Percentiles rank a stretch among this genome's conserved stretches.
Conservation (phyloP, 2,888 invertebrate genomes). For the Ischnura elegans region DNA sequence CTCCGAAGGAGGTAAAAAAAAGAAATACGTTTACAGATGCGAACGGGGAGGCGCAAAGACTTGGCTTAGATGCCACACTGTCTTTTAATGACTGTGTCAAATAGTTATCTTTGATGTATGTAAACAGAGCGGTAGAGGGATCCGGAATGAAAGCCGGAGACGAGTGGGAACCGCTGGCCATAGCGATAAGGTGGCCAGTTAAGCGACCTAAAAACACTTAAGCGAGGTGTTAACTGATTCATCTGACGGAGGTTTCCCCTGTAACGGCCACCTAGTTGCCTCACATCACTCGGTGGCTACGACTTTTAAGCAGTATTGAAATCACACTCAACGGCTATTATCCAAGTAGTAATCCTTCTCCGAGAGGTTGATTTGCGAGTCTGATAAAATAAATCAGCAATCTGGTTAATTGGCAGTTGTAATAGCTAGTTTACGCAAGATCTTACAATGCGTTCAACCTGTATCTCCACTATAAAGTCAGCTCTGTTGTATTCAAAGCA, state of each 20-base stretch:
- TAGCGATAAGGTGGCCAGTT: neutral
- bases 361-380: no score
- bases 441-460: no score
- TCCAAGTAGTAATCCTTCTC: neutral
- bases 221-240: neutral
- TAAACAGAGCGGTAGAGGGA: neutral
- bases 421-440: no score
- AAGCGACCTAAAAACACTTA: neutral
- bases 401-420: no score
- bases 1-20: neutral
- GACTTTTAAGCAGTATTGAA: neutral
- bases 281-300: neutral
- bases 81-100: constrained; percentile 25
- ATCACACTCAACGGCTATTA: neutral
- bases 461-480: no score
- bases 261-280: neutral
- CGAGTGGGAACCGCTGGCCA: neutral
- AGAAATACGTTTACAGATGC: no score
- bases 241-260: neutral
- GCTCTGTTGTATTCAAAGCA: no score
- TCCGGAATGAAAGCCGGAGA: constrained; percentile 20
- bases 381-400: no score
- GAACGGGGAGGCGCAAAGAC: neutral
- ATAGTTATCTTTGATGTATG: constrained; percentile 47
- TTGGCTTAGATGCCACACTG: constrained; percentile 4